A percentile compares a stretch with the other conserved stretches of the same genome.
Evolutionary conservation across 2,113 vertebrate genomes (phyloP).

Genomic region (Tympanuchus pallidicinctus): DNA sequence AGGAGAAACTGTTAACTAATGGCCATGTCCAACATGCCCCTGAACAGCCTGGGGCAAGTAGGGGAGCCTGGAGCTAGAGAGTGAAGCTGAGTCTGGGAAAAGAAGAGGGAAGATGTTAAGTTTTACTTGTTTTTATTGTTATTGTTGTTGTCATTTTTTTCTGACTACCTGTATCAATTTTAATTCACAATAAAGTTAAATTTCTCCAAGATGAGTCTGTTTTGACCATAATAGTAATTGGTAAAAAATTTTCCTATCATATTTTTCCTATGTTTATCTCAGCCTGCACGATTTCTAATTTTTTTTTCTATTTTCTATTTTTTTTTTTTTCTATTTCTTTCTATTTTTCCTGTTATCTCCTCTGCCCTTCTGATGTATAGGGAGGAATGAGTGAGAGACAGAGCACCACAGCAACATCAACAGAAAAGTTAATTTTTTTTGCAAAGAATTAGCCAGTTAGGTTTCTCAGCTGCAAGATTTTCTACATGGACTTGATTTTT

Average conservation of each 20-base stretch:
- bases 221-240: neutral
- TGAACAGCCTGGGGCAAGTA: accelerated
- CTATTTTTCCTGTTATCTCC: neutral
- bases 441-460: neutral
- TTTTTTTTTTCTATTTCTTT: neutral
- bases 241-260: neutral
- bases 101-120: neutral
- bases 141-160: neutral
- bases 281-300: neutral
- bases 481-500: neutral
- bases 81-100: neutral
- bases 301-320: too few species aligned
- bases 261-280: neutral
- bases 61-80: neutral
- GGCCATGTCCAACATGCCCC: accelerated
- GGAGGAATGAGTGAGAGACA: neutral
- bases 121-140: neutral
- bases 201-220: neutral
- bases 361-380: neutral
- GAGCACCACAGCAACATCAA: neutral
- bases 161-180: neutral
- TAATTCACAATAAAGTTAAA: neutral
- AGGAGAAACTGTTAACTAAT: neutral
- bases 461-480: neutral
- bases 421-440: neutral